Conservation (phyloP, 2,888 invertebrate genomes). For the Tenthredo livida region DNA sequence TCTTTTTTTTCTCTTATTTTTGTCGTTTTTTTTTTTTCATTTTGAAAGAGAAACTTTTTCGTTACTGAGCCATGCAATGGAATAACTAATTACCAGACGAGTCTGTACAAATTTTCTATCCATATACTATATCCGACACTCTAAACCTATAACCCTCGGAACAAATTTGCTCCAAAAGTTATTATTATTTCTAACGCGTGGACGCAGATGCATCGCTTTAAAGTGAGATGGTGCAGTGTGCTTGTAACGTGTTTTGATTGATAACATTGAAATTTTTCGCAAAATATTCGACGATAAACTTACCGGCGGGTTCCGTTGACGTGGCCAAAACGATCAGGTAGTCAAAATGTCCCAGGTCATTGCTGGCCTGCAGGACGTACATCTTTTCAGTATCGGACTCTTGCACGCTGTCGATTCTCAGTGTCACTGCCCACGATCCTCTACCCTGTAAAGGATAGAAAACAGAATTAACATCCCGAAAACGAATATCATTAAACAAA, state of each 20-base stretch:
- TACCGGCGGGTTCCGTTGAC: conserved; percentile 81
- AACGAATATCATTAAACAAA: conserved; percentile 24
- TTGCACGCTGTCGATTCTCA: conserved; percentile 84
- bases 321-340: conserved; percentile 87
- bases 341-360: conserved; percentile 84
- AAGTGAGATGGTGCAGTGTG: conserved; percentile 48
- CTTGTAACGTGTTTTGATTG: conserved; percentile 50
- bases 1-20: not conserved
- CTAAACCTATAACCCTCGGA: not conserved
- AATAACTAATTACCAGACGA: not conserved
- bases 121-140: not conserved
- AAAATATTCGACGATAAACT: conserved; percentile 60
- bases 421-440: conserved; percentile 85
- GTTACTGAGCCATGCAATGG: not conserved
- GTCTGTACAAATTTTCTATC: not conserved
- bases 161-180: not conserved
- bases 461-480: conserved; percentile 34
- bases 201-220: conserved; percentile 35
- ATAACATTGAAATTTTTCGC: conserved; percentile 51
- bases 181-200: conserved; percentile 2
- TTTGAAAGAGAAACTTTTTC: not conserved
- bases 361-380: conserved; percentile 85
- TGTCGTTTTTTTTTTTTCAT: too few species aligned
- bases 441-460: conserved; percentile 79
- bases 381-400: conserved; percentile 88